Evolutionary conservation across 2,888 invertebrate genomes (phyloP).

Genomic region (Holacanthella duospinosa): DNA sequence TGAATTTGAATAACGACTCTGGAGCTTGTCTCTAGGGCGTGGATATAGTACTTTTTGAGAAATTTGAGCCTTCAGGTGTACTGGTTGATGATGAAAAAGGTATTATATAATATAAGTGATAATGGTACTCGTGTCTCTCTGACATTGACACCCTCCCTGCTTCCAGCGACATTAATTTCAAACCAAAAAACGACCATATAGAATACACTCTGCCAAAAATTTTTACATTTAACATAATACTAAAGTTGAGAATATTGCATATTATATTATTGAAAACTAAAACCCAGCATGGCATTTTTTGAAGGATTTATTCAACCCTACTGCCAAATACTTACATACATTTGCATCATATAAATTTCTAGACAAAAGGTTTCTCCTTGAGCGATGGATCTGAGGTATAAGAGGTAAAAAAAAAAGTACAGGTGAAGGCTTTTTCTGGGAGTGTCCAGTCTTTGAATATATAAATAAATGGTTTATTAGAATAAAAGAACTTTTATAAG

Average conservation of each 20-base stretch:
- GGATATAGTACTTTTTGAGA: no score
- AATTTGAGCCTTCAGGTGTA: neutral
- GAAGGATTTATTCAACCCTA: neutral
- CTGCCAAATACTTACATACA: neutral
- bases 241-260: no score
- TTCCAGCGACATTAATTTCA: neutral
- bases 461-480: neutral
- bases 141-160: neutral
- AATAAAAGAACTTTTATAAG: neutral
- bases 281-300: neutral
- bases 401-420: neutral
- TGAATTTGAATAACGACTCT: no score
- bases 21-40: no score
- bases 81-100: neutral
- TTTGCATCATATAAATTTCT: neutral
- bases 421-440: neutral
- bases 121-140: neutral
- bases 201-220: no score
- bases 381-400: neutral
- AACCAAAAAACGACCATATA: no score
- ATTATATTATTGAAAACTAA: neutral
- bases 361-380: neutral
- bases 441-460: neutral
- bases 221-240: no score
- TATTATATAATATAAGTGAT: no score